phyloP scores from a whole-genome alignment of 2,113 vertebrate genomes.

The Leucopternis melanops region DNA sequence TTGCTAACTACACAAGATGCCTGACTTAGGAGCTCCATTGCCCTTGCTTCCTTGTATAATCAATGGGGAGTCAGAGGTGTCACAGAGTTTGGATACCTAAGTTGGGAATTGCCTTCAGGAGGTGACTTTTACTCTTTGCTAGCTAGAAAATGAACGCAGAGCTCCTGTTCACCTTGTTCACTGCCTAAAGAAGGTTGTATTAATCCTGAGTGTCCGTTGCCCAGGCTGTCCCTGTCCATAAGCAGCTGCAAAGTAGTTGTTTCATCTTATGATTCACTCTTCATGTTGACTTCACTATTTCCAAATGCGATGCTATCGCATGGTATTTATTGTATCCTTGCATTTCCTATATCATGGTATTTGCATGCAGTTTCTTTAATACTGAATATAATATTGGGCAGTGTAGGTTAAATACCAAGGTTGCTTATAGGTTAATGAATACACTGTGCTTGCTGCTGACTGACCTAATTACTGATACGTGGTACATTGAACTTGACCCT shows the following conservation, averaged over 20 bases:
- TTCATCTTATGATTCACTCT: conserved; percentile 3
- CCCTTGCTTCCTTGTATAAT: background rate
- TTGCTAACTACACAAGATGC: background rate
- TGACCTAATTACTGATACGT: background rate
- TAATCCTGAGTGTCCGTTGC: background rate
- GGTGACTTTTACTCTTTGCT: background rate
- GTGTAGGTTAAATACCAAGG: background rate
- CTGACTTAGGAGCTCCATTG: background rate
- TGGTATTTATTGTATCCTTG: background rate
- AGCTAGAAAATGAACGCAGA: background rate
- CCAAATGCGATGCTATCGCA: background rate
- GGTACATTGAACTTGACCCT: background rate
- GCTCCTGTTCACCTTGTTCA: background rate
- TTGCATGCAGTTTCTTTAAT: background rate
- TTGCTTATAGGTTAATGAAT: conserved; percentile 11
- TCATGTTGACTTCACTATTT: conserved; percentile 10
- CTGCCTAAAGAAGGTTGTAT: background rate
- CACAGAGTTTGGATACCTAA: background rate
- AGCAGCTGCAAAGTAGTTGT: conserved; percentile 25
- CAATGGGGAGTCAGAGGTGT: background rate
- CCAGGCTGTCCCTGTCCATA: background rate
- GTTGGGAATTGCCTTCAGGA: background rate
- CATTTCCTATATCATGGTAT: background rate
- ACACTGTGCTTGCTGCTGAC: background rate
- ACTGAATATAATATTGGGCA: background rate